A percentile compares a stretch with the other conserved stretches of the same genome.
Evolutionary conservation across 2,797 vertebrate species (phyloP).

Genomic region (Muscicapa comitata): DNA sequence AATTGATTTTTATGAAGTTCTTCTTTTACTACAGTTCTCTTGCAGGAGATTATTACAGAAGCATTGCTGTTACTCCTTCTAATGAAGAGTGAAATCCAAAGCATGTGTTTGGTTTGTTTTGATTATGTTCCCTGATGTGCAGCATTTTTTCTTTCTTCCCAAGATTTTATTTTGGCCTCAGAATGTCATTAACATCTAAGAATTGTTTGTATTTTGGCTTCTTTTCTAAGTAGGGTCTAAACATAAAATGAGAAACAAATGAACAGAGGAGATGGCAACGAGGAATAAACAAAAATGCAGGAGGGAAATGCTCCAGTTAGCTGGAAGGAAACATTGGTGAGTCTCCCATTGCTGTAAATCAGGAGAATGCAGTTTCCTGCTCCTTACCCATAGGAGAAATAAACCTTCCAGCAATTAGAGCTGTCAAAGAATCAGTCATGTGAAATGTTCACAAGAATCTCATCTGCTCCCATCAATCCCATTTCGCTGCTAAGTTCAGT

Average conservation of each 20-base stretch:
- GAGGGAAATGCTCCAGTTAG: not conserved
- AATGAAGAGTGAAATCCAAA: conserved; percentile 13
- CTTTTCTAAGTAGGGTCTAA: conserved; percentile 11
- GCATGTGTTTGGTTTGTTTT: not conserved
- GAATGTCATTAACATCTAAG: conserved; percentile 56
- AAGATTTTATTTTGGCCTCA: conserved; percentile 41
- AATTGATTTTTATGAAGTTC: not conserved
- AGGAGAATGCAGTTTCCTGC: not conserved
- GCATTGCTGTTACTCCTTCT: not conserved
- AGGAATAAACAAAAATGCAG: conserved; percentile 13
- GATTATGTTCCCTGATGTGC: not conserved
- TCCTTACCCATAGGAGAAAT: conserved; percentile 2
- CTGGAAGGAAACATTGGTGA: not conserved
- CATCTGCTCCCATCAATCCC: conserved; percentile 20
- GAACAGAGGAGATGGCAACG: conserved; percentile 13
- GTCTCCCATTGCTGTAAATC: not conserved
- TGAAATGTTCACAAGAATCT: conserved; percentile 39
- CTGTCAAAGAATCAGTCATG: conserved; percentile 35
- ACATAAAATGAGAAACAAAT: conserved; percentile 42
- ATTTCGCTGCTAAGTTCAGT: conserved; percentile 1
- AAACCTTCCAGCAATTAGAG: conserved; percentile 33
- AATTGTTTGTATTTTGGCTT: conserved; percentile 38
- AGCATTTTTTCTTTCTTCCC: not conserved
- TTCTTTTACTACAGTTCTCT: not conserved
- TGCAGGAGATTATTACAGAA: not conserved